Evolutionary conservation across 1,140 invertebrate genomes (phyloP).

Genomic region (Aphis craccivora): DNA sequence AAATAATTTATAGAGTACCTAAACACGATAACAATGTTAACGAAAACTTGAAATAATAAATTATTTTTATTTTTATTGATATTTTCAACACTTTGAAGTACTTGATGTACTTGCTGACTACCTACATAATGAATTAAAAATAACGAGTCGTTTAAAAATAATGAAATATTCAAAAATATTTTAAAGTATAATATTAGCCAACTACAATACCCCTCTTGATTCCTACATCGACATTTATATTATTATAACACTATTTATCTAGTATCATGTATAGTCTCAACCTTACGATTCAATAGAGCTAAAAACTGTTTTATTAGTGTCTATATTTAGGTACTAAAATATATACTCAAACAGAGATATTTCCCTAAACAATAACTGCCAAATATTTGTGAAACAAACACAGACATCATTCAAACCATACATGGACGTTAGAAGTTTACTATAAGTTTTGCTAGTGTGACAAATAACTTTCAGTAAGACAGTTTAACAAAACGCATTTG

Average conservation of each 20-base stretch:
- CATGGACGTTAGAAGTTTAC: neutral
- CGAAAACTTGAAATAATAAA: no score
- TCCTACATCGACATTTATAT: neutral
- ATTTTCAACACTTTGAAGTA: no score
- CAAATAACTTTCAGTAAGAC: neutral
- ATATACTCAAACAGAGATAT: neutral
- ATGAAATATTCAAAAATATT: no score
- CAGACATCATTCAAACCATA: neutral
- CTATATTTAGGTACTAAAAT: neutral
- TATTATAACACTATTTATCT: neutral
- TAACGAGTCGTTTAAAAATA: no score
- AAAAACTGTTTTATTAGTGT: neutral
- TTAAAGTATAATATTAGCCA: no score
- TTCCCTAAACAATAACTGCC: neutral
- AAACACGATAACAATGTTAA: no score
- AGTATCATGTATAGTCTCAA: neutral
- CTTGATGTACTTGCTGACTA: no score
- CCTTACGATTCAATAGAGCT: neutral
- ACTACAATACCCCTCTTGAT: neutral
- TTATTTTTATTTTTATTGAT: no score
- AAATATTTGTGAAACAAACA: neutral
- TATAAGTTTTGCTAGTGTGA: neutral
- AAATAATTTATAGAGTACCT: no score
- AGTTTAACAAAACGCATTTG: neutral
- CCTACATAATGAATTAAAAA: no score